Evolutionary conservation across 2,888 invertebrate genomes (phyloP), one percentile per base, ranked within the genome.

Genomic region (Sicus ferrugineus): DNA sequence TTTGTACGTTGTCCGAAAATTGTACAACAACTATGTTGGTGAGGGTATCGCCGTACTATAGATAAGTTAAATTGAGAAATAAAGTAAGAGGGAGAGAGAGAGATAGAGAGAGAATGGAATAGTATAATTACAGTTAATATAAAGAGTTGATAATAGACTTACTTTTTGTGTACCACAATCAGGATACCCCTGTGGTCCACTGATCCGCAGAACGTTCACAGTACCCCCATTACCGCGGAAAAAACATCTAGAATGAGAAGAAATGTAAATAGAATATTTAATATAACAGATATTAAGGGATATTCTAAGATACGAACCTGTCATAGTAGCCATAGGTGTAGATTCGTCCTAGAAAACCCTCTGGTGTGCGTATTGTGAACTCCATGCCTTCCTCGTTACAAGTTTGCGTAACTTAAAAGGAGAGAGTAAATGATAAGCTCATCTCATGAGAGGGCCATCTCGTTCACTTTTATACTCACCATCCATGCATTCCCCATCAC

Each of bases 371-470:
- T 65, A 96, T 87, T 0, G 94, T 95, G 81, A 96, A 96, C 82
- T 95, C 95, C 95, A 96, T 96, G 1, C 95, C 96, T 81, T 96
- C 95, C 86, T 95, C 95, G 79, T 93, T 95, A 84, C 96, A 96
- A 1, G 93, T 91, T 89, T 96, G 95, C 65, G 93, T 93, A 66
- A 96, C 95, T 95, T 23, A 28, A 21, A n/a, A 23, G 26, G 34
- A 26, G n/a, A n/a, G n/a, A n/a, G n/a, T n/a, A n/a, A n/a, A n/a
- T n/a, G n/a, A n/a, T n/a, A n/a, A n/a, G 2, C 19, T 34, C 21
- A 19, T 5, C 23, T 50, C 21, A 30, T 14, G 42, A 11, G 19
- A 52, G 7, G 34, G 9, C 34, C 9, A 0, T 21, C 11, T 56
- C 23, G n/a, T 46, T 16, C 19, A 26, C n/a, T 54, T 26, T 9